These are phyloP conservation scores for Scaptodrosophila lebanonensis DNA, from an alignment of 1,140 invertebrate genomes.

Conservation along the genomic window DNA sequence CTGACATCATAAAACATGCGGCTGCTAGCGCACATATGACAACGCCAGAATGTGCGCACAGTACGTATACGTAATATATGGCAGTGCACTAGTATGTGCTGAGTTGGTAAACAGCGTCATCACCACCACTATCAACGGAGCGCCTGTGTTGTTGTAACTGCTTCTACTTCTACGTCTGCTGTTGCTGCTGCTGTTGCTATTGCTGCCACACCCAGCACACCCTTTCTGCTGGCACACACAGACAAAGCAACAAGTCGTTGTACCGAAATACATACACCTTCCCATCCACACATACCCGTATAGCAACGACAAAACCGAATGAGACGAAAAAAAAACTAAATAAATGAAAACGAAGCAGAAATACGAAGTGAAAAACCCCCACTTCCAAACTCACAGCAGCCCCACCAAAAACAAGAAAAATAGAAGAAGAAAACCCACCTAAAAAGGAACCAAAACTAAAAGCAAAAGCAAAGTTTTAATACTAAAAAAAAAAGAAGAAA, in stretches of 20 bases:
- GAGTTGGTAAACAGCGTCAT: slow-evolving; percentile 28
- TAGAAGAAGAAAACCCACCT: slow-evolving; percentile 3
- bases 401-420: slow-evolving; percentile 7
- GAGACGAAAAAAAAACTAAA: slow-evolving; percentile 35
- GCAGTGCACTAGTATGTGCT: not conserved
- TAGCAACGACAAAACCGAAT: slow-evolving; percentile 7
- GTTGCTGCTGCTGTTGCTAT: no score
- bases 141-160: no score
- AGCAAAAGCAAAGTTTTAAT: slow-evolving; percentile 41
- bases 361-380: slow-evolving; percentile 25
- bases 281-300: slow-evolving; percentile 24
- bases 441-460: no score
- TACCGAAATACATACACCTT: slow-evolving; percentile 62
- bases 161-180: no score
- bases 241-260: slow-evolving; percentile 73
- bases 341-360: slow-evolving; percentile 58
- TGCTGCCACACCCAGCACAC: slow-evolving; percentile 53
- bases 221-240: slow-evolving; percentile 30
- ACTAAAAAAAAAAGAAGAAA: no score
- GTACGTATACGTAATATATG: slow-evolving; percentile 60
- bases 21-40: slow-evolving; percentile 49
- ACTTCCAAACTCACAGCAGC: slow-evolving; percentile 37
- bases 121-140: no score
- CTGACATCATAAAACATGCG: slow-evolving; percentile 71
- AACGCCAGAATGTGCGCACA: slow-evolving; percentile 47